A percentile compares a stretch with the other conserved stretches of the same genome.
Conservation (phyloP, 1,140 invertebrate species). For the Mactra quadrangularis region DNA sequence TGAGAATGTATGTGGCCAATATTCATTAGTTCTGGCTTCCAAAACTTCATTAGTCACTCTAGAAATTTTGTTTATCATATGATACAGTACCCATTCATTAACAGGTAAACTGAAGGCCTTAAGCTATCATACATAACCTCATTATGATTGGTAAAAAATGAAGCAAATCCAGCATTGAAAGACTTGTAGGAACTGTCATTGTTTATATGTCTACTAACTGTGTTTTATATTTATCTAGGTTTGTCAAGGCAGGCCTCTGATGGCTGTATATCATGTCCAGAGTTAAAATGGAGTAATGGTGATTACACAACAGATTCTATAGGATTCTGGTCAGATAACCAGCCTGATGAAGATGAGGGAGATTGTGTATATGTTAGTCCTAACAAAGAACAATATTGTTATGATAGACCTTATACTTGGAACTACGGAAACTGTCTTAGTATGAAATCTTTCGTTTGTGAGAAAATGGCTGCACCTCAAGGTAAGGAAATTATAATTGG, state of each 20-base stretch:
- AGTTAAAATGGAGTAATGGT: constrained; percentile 35
- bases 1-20: no score
- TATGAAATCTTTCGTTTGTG: constrained; percentile 36
- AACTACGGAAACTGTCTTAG: constrained; percentile 19
- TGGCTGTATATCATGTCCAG: background rate
- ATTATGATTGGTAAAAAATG: no score
- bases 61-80: no score
- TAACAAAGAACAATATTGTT: constrained; percentile 25
- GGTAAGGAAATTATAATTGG: constrained; percentile 9
- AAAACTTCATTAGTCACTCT: no score
- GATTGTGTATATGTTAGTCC: constrained; percentile 16
- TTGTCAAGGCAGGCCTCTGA: background rate
- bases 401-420: constrained; percentile 52
- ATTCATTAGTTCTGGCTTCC: no score
- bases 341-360: constrained; percentile 31
- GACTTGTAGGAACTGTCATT: no score
- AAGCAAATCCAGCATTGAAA: no score
- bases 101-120: no score
- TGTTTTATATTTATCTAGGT: background rate
- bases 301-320: background rate
- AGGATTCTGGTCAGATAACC: constrained; percentile 47
- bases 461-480: constrained; percentile 47
- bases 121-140: no score
- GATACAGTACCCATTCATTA: no score
- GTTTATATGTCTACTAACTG: no score